Percentiles rank a stretch among this genome's conserved stretches.
Conservation (phyloP, 2,113 vertebrate genomes). For the Eidolon helvum region DNA sequence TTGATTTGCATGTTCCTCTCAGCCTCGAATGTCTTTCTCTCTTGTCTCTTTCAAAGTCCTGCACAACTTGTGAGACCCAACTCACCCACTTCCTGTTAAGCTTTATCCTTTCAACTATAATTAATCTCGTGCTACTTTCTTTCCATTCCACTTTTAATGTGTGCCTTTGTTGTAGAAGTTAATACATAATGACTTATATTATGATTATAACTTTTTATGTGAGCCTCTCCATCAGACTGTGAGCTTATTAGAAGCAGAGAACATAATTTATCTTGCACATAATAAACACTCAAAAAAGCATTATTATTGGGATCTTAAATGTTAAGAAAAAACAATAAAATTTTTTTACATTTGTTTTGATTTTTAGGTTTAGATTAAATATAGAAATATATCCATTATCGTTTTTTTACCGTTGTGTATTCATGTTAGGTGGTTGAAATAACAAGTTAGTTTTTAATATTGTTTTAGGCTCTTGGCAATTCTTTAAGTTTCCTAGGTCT, state of each 20-base stretch:
- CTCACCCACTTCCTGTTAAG: not conserved
- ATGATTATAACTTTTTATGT: not conserved
- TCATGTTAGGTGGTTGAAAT: not conserved
- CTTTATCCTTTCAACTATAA: not conserved
- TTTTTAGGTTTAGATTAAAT: not conserved
- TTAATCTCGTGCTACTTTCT: not conserved
- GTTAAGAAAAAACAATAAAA: not conserved
- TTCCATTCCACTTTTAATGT: not conserved
- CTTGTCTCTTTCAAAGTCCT: not conserved
- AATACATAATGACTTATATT: not conserved
- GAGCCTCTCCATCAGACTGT: not conserved
- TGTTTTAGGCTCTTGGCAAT: not conserved
- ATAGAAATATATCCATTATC: not conserved
- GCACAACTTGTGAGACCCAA: not conserved
- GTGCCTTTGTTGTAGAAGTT: not conserved
- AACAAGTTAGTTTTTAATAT: not conserved
- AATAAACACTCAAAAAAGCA: not conserved
- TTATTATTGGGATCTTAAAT: not conserved
- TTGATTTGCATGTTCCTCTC: not conserved
- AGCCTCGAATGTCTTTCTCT: not conserved
- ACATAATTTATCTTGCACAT: not conserved
- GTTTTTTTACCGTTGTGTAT: not conserved
- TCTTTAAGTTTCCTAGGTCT: conserved; percentile 5
- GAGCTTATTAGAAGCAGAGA: not conserved
- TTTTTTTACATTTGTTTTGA: conserved; percentile 3